phyloP scores from a whole-genome alignment of 1,140 invertebrate genomes.

The Drosophila truncata region DNA sequence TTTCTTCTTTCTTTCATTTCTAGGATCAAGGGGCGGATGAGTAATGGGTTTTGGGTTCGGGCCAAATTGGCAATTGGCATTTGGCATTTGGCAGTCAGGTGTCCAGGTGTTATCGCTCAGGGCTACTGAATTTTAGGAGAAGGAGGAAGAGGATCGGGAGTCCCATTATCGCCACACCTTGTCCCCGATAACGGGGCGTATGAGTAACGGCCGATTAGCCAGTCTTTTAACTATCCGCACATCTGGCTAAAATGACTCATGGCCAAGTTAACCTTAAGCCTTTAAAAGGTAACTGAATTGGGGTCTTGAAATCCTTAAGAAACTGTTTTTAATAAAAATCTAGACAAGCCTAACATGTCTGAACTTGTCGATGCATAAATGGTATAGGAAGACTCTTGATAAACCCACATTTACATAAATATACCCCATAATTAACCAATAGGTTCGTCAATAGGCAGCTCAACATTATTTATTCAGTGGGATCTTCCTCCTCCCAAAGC shows the following conservation, averaged over 20 bases:
- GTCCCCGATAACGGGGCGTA: conserved; percentile 43
- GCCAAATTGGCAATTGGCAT: conserved; percentile 18
- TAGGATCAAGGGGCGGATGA: conserved; percentile 21
- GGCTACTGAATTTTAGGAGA: neutral
- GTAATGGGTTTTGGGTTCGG: conserved; percentile 18
- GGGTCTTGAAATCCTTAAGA: neutral
- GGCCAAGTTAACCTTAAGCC: neutral
- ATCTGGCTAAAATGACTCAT: conserved; percentile 25
- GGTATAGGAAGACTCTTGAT: neutral
- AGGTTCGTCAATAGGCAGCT: neutral
- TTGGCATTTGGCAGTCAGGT: conserved; percentile 28
- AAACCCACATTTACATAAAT: neutral
- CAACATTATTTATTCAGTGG: conserved; percentile 3
- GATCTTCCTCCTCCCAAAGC: neutral
- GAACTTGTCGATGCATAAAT: neutral
- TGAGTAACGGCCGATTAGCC: conserved; percentile 53
- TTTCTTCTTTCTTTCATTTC: too few species aligned
- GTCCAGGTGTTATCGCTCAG: conserved; percentile 32
- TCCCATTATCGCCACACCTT: conserved; percentile 17
- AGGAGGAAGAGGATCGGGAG: neutral
- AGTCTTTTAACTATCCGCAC: neutral
- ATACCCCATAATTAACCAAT: neutral
- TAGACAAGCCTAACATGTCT: neutral
- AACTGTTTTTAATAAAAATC: neutral
- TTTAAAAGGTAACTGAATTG: neutral